A percentile compares a stretch with the other conserved stretches of the same genome.
phyloP scores from a whole-genome alignment of 2,888 invertebrate species.

The Drosophila kuntzei region DNA sequence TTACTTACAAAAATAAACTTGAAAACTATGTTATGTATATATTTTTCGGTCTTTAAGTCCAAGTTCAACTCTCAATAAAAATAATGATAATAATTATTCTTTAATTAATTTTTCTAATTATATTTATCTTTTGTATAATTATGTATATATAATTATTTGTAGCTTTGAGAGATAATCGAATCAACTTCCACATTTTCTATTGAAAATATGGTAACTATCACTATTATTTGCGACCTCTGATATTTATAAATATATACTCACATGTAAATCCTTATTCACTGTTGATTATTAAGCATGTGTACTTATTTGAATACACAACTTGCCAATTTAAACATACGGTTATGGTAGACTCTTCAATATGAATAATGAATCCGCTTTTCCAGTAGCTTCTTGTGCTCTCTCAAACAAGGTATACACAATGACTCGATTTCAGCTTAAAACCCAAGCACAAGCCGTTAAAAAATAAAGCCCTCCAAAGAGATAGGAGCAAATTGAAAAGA shows the following conservation, averaged over 20 bases:
- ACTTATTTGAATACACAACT: background rate
- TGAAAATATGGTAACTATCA: background rate
- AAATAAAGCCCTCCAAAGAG: slow-evolving; percentile 40
- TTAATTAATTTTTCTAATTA: too few species aligned
- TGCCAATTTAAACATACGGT: background rate
- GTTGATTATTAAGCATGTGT: background rate
- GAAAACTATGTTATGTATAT: too few species aligned
- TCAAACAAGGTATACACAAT: slow-evolving; percentile 29
- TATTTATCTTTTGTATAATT: too few species aligned
- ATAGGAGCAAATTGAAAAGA: slow-evolving; percentile 49
- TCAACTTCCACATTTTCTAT: too few species aligned
- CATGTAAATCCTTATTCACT: background rate
- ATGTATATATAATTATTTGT: too few species aligned
- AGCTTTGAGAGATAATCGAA: too few species aligned
- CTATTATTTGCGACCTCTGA: background rate
- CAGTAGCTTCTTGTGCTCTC: slow-evolving; percentile 6
- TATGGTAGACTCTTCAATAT: background rate
- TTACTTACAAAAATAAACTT: too few species aligned
- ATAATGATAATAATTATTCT: too few species aligned
- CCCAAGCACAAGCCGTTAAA: slow-evolving; percentile 43
- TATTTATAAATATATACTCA: background rate
- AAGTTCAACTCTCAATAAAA: too few species aligned
- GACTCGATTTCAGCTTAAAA: slow-evolving; percentile 47
- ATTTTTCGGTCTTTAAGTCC: too few species aligned
- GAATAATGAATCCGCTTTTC: slow-evolving; percentile 22